A percentile compares a stretch with the other conserved stretches of the same genome.
Evolutionary conservation across 2,888 invertebrate genomes (phyloP).

Genomic region (Rhopalosiphum nymphaeae): DNA sequence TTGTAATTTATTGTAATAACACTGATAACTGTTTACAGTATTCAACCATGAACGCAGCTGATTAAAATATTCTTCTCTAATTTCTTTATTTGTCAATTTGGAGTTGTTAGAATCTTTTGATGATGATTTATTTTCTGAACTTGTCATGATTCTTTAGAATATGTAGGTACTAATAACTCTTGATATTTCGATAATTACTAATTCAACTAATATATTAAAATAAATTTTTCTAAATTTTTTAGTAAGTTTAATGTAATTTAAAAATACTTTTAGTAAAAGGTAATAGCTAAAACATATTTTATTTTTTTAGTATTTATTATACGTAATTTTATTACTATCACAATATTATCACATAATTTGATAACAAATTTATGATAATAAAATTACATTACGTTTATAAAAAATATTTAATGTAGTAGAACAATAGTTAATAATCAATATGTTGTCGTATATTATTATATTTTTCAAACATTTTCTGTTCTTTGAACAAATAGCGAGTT

Average conservation of each 20-base stretch:
- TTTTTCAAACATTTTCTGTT: not conserved
- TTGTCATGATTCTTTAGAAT: conserved; percentile 22
- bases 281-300: not conserved
- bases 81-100: conserved; percentile 30
- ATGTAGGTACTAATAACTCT: not conserved
- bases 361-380: not conserved
- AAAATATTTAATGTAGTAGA: not conserved
- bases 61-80: conserved; percentile 50
- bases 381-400: not conserved
- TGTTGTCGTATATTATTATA: not conserved
- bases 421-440: too few relatives aligned
- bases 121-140: not conserved
- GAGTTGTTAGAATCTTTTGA: not conserved
- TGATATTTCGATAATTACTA: not conserved
- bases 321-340: not conserved
- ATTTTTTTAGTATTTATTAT: not conserved
- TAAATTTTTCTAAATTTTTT: not conserved
- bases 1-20: conserved; percentile 47
- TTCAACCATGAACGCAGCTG: conserved; percentile 35
- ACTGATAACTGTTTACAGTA: conserved; percentile 43
- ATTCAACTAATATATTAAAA: not conserved
- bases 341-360: not conserved
- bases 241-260: not conserved
- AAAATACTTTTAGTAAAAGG: not conserved
- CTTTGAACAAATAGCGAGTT: not conserved